These are phyloP conservation scores for Atractosteus spatula DNA, from an alignment of 2,113 vertebrate genomes.

Conservation along the genomic window DNA sequence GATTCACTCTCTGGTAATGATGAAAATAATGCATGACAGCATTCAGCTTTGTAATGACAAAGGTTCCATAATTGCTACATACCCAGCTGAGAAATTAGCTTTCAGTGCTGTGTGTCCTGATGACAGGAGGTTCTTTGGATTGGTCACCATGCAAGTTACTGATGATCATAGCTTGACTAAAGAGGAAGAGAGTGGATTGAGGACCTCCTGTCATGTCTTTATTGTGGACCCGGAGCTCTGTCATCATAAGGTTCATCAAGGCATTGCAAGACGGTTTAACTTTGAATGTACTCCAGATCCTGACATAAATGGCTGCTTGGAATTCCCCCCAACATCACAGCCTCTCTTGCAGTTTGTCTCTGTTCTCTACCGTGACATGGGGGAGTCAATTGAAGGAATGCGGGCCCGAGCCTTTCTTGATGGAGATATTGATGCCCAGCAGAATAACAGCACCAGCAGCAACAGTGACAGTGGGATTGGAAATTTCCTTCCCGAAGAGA, in stretches of 20 bases:
- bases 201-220: constrained; percentile 96
- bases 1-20: constrained; percentile 88
- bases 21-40: constrained; percentile 93
- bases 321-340: constrained; percentile 89
- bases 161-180: constrained; percentile 68
- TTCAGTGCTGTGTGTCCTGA: constrained; percentile 95
- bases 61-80: constrained; percentile 78
- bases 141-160: constrained; percentile 90
- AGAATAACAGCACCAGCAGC: constrained; percentile 93
- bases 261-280: constrained; percentile 83
- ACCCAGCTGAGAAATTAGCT: constrained; percentile 92
- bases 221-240: constrained; percentile 95
- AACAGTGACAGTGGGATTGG: constrained; percentile 96
- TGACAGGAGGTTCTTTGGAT: constrained; percentile 88
- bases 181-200: constrained; percentile 76
- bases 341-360: constrained; percentile 93
- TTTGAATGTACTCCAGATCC: constrained; percentile 92
- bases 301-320: constrained; percentile 88
- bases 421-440: constrained; percentile 83
- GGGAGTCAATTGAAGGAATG: constrained; percentile 89
- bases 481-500: constrained; percentile 90
- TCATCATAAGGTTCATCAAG: constrained; percentile 86
- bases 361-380: constrained; percentile 93
- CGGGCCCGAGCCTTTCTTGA: constrained; percentile 88
- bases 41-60: constrained; percentile 84